Percentiles rank a stretch among this genome's conserved stretches.
These are phyloP conservation scores for Forbesichthys papilliferus DNA, from an alignment of 2,113 vertebrate genomes.

Conservation along the genomic window DNA sequence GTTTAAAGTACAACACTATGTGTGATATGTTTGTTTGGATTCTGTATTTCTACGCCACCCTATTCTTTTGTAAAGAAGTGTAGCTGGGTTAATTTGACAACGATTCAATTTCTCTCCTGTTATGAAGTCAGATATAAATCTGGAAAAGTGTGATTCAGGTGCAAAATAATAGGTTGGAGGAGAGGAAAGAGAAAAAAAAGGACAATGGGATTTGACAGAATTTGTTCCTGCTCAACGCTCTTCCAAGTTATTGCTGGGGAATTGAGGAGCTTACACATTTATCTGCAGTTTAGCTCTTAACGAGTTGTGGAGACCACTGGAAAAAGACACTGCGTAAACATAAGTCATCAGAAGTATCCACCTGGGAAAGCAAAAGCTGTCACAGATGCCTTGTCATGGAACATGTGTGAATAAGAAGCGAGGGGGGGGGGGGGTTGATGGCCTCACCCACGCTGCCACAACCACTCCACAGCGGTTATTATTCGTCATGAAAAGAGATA, in stretches of 20 bases:
- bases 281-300: constrained; percentile 19
- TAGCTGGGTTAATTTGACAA: background rate
- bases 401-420: constrained; percentile 27
- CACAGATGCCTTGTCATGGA: constrained; percentile 47
- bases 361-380: constrained; percentile 41
- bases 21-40: background rate
- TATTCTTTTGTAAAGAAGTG: constrained; percentile 17
- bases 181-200: background rate
- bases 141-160: background rate
- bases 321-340: constrained; percentile 35
- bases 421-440: constrained; percentile 23
- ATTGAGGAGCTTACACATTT: constrained; percentile 13
- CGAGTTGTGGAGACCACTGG: constrained; percentile 31
- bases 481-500: constrained; percentile 49
- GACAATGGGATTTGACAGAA: background rate
- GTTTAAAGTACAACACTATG: background rate
- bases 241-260: constrained; percentile 10
- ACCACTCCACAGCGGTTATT: constrained; percentile 42
- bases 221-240: constrained; percentile 3
- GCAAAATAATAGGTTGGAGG: background rate
- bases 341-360: constrained; percentile 40
- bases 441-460: constrained; percentile 41
- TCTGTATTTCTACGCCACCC: constrained; percentile 4
- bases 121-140: constrained; percentile 8
- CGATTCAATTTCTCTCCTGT: constrained; percentile 4